These are phyloP conservation scores for Catharus fuscescens DNA, from an alignment of 2,113 vertebrate species.

Conservation along the genomic window DNA sequence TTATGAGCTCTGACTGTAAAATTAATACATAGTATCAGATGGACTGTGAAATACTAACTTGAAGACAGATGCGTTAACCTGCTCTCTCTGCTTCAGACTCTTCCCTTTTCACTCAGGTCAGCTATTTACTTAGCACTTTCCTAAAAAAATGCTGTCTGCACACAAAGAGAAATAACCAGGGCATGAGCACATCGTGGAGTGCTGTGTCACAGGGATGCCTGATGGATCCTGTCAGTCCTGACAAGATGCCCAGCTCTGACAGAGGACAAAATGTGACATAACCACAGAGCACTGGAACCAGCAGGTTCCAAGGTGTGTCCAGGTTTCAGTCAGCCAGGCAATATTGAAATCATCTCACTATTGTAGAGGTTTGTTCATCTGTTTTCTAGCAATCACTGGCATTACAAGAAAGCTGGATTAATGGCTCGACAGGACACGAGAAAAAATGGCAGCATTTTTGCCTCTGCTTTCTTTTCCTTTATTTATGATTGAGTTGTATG, in stretches of 20 bases:
- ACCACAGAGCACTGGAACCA: neutral
- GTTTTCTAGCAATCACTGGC: neutral
- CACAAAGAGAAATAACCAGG: neutral
- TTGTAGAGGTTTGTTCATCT: neutral
- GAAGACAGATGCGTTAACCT: neutral
- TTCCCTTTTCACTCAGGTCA: neutral
- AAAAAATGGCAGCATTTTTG: neutral
- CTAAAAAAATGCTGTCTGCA: neutral
- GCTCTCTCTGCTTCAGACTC: neutral
- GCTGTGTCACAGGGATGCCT: neutral
- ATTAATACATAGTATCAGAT: neutral
- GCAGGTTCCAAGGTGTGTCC: neutral
- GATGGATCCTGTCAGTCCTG: too few relatives aligned
- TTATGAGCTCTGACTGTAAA: slow-evolving; percentile 36
- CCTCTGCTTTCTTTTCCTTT: neutral
- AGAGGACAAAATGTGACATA: neutral
- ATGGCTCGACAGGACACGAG: neutral
- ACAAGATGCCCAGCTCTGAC: neutral
- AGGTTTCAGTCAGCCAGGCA: neutral
- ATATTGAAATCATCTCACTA: neutral
- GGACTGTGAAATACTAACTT: neutral
- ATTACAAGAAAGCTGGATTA: neutral
- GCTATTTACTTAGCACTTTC: neutral
- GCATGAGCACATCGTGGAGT: accelerated
- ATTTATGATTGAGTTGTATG: neutral